Evolutionary conservation across 2,797 vertebrate species (phyloP).

Genomic region (Vespertilio murinus): DNA sequence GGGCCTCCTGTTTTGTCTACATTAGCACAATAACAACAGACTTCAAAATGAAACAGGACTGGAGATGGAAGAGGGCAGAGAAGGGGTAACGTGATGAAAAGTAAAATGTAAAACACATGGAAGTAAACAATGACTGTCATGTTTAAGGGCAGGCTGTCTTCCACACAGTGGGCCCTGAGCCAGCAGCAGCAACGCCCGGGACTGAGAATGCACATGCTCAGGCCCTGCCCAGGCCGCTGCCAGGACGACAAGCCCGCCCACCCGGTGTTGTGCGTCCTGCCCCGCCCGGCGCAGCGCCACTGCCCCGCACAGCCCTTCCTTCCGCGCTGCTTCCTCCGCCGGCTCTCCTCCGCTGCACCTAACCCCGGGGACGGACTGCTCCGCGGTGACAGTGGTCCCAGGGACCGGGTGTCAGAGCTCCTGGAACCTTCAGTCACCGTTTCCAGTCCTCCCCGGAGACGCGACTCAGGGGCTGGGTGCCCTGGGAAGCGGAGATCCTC

Average conservation of each 20-base stretch:
- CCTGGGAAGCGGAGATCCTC: not conserved
- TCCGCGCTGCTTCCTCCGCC: not conserved
- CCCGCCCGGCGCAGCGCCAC: too few species aligned
- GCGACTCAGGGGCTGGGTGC: not conserved
- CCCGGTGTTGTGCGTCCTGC: accelerated
- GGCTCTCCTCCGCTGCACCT: too few species aligned
- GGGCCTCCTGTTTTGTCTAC: accelerated
- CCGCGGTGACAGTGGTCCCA: accelerated
- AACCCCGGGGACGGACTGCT: too few species aligned
- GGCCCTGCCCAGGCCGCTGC: not conserved
- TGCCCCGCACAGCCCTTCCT: not conserved
- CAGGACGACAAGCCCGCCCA: not conserved
- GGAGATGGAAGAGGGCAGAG: not conserved
- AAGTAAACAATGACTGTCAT: not conserved
- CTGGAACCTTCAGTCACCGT: accelerated
- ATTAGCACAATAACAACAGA: not conserved
- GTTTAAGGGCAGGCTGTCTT: not conserved
- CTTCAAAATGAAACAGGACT: not conserved
- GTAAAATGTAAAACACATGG: not conserved
- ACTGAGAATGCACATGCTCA: accelerated
- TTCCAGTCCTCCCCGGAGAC: not conserved
- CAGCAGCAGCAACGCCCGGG: accelerated
- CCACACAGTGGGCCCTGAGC: not conserved
- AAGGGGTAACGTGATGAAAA: not conserved
- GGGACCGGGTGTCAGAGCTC: not conserved